A percentile compares a stretch with the other conserved stretches of the same genome.
Evolutionary conservation across 2,888 invertebrate species (phyloP).

Genomic region (Heteropelma amictum): DNA sequence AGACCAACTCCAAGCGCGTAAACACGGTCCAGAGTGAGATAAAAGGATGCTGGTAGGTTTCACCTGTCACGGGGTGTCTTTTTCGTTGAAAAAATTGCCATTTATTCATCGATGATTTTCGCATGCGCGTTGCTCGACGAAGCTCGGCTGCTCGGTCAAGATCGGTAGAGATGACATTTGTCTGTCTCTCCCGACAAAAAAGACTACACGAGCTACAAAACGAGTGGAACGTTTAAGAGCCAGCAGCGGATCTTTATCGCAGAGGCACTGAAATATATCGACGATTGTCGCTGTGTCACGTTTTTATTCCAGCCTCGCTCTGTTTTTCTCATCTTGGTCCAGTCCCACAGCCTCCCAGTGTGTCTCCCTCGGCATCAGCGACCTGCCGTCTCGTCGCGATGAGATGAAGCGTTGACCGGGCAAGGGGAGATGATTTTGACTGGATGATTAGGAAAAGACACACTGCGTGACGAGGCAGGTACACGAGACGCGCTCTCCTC

Average conservation of each 20-base stretch:
- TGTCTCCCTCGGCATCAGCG: constrained; percentile 5
- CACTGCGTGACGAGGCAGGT: constrained; percentile 15
- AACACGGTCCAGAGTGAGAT: constrained; percentile 15
- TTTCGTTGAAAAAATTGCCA: background rate
- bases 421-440: constrained; percentile 38
- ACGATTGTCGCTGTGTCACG: constrained; percentile 61
- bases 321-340: background rate
- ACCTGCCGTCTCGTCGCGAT: too few species aligned
- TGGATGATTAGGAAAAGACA: constrained; percentile 32
- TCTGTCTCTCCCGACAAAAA: too few species aligned
- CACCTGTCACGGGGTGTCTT: constrained; percentile 13
- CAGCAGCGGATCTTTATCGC: constrained; percentile 56
- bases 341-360: background rate
- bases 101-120: too few species aligned
- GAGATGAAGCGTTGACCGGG: too few species aligned
- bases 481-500: constrained; percentile 20
- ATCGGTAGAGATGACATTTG: too few species aligned
- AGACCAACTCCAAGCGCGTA: constrained; percentile 26
- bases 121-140: too few species aligned
- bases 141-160: too few species aligned
- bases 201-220: too few species aligned
- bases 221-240: background rate
- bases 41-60: background rate
- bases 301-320: constrained; percentile 1
- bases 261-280: constrained; percentile 60